Evolutionary conservation across 2,888 invertebrate genomes (phyloP).

Genomic region (Taphrorychus bicolor): DNA sequence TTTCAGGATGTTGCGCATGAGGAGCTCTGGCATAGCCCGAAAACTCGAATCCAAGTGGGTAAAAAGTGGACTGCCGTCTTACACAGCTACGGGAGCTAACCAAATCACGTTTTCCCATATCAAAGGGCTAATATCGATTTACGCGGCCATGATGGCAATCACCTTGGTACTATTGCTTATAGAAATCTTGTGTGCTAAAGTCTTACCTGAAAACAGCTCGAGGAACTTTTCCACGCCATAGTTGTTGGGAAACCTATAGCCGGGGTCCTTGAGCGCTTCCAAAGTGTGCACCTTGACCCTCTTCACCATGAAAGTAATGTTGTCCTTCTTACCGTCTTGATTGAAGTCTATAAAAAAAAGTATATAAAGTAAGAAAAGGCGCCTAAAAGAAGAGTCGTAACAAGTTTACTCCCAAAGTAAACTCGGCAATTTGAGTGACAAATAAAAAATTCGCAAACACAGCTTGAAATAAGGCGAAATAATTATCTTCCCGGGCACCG

Average conservation of each 20-base stretch:
- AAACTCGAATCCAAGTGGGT: constrained; percentile 58
- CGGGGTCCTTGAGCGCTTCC: constrained; percentile 83
- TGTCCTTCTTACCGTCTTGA: constrained; percentile 89
- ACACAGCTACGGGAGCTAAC: constrained; percentile 32
- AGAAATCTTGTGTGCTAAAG: constrained; percentile 40
- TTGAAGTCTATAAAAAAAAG: constrained; percentile 78
- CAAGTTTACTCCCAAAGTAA: not conserved
- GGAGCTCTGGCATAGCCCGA: constrained; percentile 56
- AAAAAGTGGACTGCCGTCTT: not conserved
- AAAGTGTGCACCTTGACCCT: constrained; percentile 91
- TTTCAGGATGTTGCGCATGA: constrained; percentile 55
- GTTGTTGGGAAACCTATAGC: constrained; percentile 90
- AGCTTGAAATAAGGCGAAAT: not conserved
- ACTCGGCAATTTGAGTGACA: not conserved
- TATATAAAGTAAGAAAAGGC: no score
- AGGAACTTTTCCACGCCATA: constrained; percentile 98
- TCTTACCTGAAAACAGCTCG: constrained; percentile 92
- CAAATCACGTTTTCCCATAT: constrained; percentile 53
- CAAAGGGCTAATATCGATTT: constrained; percentile 49
- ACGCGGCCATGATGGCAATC: constrained; percentile 44
- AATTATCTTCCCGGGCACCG: constrained; percentile 10
- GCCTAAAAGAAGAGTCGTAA: no score
- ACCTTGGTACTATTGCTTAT: constrained; percentile 48
- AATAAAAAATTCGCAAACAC: not conserved
- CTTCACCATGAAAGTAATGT: constrained; percentile 95